Conservation (phyloP, 1,140 invertebrate genomes). For the Mamestra configurata region DNA sequence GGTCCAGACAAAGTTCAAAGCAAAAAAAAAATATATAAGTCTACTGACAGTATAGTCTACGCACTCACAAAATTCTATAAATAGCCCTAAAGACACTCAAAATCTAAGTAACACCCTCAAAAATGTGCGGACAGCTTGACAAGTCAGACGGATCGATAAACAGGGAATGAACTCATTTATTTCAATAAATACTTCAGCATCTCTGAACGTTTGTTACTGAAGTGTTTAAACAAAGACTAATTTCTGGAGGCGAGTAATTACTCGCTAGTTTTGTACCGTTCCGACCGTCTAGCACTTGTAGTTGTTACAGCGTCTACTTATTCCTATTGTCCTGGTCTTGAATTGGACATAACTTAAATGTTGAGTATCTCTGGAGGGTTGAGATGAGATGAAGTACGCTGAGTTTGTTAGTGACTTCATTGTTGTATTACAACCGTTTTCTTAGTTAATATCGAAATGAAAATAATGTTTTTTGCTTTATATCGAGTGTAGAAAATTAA, state of each 20-base stretch:
- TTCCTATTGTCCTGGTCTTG: background rate
- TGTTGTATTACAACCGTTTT: background rate
- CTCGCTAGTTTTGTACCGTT: conserved; percentile 16
- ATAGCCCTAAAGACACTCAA: background rate
- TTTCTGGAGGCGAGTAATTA: conserved; percentile 32
- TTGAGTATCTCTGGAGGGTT: background rate
- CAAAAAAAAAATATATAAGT: too few relatives aligned
- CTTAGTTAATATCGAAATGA: background rate
- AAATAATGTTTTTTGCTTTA: too few relatives aligned
- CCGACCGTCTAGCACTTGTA: background rate
- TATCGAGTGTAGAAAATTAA: too few relatives aligned
- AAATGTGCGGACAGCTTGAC: background rate
- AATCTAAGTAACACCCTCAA: background rate
- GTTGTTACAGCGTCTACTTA: background rate
- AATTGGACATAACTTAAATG: background rate
- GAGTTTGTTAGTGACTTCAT: background rate
- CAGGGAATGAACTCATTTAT: conserved; percentile 23
- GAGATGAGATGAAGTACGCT: background rate
- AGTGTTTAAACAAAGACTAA: conserved; percentile 37
- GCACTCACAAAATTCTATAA: background rate
- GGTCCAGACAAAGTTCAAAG: too few relatives aligned
- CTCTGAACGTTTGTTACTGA: background rate
- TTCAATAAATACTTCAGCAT: conserved; percentile 34
- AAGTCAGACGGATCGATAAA: conserved; percentile 16
- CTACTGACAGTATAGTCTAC: background rate